Evolutionary conservation across 1,140 invertebrate genomes (phyloP), one percentile per base, ranked within the genome.

Genomic region (Drosophila lowei): DNA sequence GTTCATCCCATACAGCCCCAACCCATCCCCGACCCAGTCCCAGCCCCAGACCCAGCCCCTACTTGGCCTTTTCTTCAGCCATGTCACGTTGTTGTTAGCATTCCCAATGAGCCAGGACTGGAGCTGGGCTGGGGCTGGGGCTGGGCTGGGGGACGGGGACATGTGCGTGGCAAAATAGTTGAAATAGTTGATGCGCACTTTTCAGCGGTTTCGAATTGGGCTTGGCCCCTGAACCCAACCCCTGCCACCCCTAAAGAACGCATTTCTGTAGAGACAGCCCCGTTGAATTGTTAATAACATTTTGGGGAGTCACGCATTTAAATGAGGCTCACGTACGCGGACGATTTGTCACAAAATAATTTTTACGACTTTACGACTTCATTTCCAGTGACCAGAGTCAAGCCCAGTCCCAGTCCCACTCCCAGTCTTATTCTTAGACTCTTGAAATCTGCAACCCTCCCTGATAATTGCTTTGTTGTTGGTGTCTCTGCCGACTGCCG

Each of bases 321-420:
- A 90, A 90, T 91, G 89, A 80, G 83, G 60, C 79, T 78, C 90
- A 91, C 90, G 90, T 90, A 90, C 75, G 75, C 72, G 66, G 83
- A 90, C 90, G 83, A 91, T 91, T 91, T 91, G 90, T 91, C 90
- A 91, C 90, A 90, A 90, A 91, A 91, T 91, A 91, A 91, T 91
- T 90, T 91, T 91, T 91, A 91, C 85, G 90, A 90, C 89, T 90
- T 90, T 83, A 90, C 85, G 84, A 89, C 84, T 88, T 73, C 75
- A 88, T 78, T 72, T 74, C 49, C 11, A 83, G 71, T 88, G 81
- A 83, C 81, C 83, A 71, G 72, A 43, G 16, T 60, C 28, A 25
- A 6, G 6, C 65, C 56, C 61, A 38, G 11, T 48, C 42, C 49
- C 59, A 25, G 11, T 8, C 28, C 50, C 18, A 13, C 21, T n/a